Evolutionary conservation across 1,140 invertebrate species (phyloP).

Genomic region (Druon quercuslanigerum): DNA sequence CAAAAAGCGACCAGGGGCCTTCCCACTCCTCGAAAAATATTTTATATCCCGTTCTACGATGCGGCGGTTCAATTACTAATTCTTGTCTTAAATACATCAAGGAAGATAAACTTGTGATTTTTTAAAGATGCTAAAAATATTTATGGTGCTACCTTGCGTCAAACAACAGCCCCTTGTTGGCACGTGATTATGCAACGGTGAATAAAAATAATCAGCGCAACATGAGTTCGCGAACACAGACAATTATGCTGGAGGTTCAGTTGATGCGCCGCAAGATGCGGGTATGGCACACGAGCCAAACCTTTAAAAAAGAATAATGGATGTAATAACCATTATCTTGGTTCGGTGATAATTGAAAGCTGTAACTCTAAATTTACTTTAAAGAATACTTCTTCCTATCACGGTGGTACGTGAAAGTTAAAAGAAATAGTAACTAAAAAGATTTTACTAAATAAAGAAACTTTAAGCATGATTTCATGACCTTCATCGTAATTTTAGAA

Average conservation of each 20-base stretch:
- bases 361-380: not conserved
- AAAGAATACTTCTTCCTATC: not conserved
- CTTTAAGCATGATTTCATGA: not conserved
- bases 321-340: conserved; percentile 23
- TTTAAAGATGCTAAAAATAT: not conserved
- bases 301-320: not conserved
- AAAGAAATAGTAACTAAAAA: not conserved
- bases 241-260: not conserved
- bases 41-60: no score
- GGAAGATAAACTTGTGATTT: not conserved
- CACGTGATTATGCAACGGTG: conserved; percentile 55
- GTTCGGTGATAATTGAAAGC: conserved; percentile 20
- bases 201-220: conserved; percentile 49
- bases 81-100: not conserved
- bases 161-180: not conserved
- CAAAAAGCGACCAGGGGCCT: no score
- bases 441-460: no score
- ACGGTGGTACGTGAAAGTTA: not conserved
- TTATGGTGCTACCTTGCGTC: not conserved
- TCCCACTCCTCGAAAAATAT: no score
- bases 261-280: conserved; percentile 22
- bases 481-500: conserved; percentile 11
- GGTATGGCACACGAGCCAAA: conserved; percentile 17
- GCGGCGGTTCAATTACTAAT: not conserved
- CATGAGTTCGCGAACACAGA: not conserved